phyloP scores from a whole-genome alignment of 2,113 vertebrate genomes.

The Marmota monax region DNA sequence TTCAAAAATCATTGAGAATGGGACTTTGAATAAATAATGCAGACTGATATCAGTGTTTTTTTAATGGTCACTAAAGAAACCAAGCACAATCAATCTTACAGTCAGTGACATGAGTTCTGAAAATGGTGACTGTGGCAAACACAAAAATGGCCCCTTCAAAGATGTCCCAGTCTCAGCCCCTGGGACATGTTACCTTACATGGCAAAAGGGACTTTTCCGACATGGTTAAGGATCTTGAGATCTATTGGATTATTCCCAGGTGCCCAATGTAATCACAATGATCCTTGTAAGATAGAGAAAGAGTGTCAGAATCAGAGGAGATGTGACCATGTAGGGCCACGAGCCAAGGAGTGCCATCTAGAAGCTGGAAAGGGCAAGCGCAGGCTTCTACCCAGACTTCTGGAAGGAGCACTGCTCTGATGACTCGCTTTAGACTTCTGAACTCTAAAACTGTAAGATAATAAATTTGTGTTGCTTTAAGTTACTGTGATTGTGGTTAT shows the following conservation, averaged over 20 bases:
- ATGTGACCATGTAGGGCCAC: neutral
- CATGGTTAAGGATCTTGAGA: neutral
- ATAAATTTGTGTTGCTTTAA: neutral
- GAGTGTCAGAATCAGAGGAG: neutral
- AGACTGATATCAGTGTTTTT: neutral
- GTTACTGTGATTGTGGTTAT: neutral
- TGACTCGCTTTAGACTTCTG: neutral
- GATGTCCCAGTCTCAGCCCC: neutral
- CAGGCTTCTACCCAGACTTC: neutral
- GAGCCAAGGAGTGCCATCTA: neutral
- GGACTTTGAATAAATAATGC: neutral
- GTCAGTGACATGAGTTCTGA: neutral
- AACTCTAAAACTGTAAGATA: neutral
- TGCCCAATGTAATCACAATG: neutral
- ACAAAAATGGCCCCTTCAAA: neutral
- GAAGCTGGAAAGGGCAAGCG: neutral
- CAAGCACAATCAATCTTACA: neutral
- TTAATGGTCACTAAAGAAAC: neutral
- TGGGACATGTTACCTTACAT: neutral
- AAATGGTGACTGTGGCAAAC: neutral
- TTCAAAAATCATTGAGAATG: neutral
- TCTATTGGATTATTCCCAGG: neutral
- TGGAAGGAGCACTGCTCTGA: neutral
- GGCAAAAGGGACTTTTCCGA: neutral
- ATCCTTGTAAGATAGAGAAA: neutral